Percentiles rank a stretch among this genome's conserved stretches.
These are phyloP conservation scores for Stegostoma tigrinum DNA, from an alignment of 2,113 vertebrate genomes.

Conservation along the genomic window DNA sequence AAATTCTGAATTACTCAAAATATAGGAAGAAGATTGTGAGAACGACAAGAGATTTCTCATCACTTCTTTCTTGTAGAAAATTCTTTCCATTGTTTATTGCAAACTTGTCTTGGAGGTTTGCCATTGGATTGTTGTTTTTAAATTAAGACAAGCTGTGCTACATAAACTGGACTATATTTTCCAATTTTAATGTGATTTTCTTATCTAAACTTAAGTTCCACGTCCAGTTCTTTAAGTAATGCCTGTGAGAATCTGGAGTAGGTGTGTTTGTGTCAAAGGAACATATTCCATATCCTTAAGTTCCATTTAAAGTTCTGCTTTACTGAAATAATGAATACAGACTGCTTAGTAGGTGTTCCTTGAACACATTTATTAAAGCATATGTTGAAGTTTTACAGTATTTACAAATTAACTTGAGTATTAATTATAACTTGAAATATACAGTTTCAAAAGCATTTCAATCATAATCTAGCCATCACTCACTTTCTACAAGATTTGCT, in stretches of 20 bases:
- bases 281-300: too few species aligned
- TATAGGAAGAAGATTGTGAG: neutral
- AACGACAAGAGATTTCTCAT: neutral
- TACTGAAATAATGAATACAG: neutral
- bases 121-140: neutral
- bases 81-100: neutral
- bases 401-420: constrained; percentile 19
- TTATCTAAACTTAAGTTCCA: too few species aligned
- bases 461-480: neutral
- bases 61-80: neutral
- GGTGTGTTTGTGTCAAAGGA: too few species aligned
- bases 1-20: neutral
- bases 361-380: constrained; percentile 13
- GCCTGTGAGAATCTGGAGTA: too few species aligned
- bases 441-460: neutral
- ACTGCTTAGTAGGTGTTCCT: neutral
- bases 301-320: neutral
- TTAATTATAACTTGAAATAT: constrained; percentile 22
- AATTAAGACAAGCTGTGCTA: neutral
- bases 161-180: neutral
- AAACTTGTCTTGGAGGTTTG: neutral
- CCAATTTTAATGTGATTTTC: neutral
- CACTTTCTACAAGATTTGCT: constrained; percentile 17
- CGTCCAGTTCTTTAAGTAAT: too few species aligned
- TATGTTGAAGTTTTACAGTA: constrained; percentile 23